These are phyloP conservation scores for Trichechus manatus DNA, from an alignment of 2,113 vertebrate species.

Conservation along the genomic window DNA sequence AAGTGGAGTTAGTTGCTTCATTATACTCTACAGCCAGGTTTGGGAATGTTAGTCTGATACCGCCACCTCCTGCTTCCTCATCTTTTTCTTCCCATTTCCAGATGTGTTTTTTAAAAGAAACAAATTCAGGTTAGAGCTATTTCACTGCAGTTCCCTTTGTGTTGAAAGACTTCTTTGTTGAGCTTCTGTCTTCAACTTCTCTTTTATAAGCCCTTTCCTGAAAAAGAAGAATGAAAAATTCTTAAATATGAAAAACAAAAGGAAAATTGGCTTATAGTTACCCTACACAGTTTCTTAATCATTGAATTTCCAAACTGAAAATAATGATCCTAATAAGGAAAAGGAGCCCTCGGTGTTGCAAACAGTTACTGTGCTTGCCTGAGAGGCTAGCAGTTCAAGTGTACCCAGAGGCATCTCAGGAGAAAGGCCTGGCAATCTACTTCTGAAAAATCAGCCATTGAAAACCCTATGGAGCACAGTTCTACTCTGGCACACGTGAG, in stretches of 20 bases:
- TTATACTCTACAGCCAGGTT: neutral
- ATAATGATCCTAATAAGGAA: neutral
- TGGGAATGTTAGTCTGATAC: neutral
- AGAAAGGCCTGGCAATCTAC: neutral
- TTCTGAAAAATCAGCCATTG: neutral
- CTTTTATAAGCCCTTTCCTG: constrained; percentile 20
- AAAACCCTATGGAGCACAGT: neutral
- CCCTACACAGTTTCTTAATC: constrained; percentile 1
- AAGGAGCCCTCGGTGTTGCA: neutral
- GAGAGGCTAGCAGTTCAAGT: neutral
- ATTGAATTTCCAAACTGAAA: constrained; percentile 42
- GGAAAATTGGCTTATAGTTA: neutral
- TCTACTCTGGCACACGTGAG: neutral
- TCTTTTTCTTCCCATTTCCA: neutral
- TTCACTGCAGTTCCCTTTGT: neutral
- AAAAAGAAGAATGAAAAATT: neutral
- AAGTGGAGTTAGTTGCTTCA: neutral
- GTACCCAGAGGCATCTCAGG: neutral
- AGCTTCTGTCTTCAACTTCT: constrained; percentile 50
- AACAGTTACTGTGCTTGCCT: neutral
- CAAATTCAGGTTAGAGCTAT: neutral
- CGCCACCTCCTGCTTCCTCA: neutral
- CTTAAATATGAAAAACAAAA: neutral
- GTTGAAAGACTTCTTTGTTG: neutral
- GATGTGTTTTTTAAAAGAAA: constrained; percentile 31